These are phyloP conservation scores for Boloria euphrosyne DNA, from an alignment of 2,888 invertebrate species.

Conservation along the genomic window DNA sequence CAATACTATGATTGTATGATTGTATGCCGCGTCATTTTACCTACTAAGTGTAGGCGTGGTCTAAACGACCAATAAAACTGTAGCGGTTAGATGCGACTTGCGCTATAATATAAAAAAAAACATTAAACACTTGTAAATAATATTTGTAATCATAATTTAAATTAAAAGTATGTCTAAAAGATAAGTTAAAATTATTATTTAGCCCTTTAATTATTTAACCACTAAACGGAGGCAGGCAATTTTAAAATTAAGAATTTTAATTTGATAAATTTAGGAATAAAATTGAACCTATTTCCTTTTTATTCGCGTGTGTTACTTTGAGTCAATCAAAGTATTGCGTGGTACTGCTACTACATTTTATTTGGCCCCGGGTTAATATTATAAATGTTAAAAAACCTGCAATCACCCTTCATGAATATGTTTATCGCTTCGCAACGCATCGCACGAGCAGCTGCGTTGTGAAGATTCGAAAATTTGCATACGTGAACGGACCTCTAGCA, in stretches of 20 bases:
- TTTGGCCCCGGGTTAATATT: conserved; percentile 40
- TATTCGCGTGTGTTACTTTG: conserved; percentile 9
- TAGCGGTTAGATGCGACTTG: conserved; percentile 38
- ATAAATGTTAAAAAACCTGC: conserved; percentile 37
- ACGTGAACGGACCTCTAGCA: conserved; percentile 51
- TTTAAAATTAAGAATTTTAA: conserved; percentile 2
- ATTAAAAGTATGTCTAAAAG: background rate
- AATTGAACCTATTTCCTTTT: conserved; percentile 12
- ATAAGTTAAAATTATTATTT: background rate
- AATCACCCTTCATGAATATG: conserved; percentile 54
- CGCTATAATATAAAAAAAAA: conserved; percentile 12
- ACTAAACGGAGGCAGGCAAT: conserved; percentile 6
- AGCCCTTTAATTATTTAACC: background rate
- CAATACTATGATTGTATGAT: conserved; percentile 21
- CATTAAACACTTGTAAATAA: background rate
- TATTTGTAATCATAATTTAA: too few relatives aligned
- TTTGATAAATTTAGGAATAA: background rate
- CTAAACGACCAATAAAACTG: conserved; percentile 54
- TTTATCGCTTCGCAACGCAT: conserved; percentile 52
- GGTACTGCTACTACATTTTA: conserved; percentile 41
- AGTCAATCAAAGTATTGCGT: conserved; percentile 23
- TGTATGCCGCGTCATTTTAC: conserved; percentile 32
- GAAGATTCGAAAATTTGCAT: conserved; percentile 67
- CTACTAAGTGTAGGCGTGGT: conserved; percentile 50
- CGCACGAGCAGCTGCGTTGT: conserved; percentile 61